A percentile compares a stretch with the other conserved stretches of the same genome.
Evolutionary conservation across 2,797 vertebrate genomes (phyloP).

Genomic region (Muscicapa comitata): DNA sequence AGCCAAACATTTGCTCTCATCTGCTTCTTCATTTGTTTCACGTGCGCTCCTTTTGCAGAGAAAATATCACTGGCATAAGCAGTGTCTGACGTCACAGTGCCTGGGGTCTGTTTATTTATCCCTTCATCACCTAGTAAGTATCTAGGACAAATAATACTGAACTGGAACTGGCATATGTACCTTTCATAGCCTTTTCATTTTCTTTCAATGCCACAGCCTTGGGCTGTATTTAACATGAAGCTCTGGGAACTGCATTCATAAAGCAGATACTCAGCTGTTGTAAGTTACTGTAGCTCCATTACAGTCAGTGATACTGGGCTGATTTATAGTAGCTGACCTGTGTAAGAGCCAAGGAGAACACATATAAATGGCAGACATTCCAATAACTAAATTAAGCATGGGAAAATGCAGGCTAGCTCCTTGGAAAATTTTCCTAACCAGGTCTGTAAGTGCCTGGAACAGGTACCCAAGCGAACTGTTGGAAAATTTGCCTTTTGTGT

Average conservation of each 20-base stretch:
- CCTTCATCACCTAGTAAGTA: constrained; percentile 55
- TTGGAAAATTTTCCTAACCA: constrained; percentile 58
- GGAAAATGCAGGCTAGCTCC: constrained; percentile 50
- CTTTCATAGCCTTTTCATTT: constrained; percentile 57
- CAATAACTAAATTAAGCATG: constrained; percentile 65
- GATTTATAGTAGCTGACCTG: constrained; percentile 62
- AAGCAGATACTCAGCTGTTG: constrained; percentile 59
- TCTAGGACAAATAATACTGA: constrained; percentile 33
- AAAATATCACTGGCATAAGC: constrained; percentile 15
- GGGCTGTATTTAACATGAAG: constrained; percentile 30
- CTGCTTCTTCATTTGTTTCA: constrained; percentile 50
- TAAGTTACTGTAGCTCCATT: constrained; percentile 56
- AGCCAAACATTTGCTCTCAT: constrained; percentile 8
- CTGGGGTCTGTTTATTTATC: constrained; percentile 52
- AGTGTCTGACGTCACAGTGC: background rate
- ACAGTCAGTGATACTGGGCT: constrained; percentile 22
- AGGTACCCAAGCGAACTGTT: constrained; percentile 40
- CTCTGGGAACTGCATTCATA: constrained; percentile 51
- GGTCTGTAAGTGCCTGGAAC: constrained; percentile 44
- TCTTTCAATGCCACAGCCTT: constrained; percentile 40
- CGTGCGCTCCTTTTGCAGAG: background rate
- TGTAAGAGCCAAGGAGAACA: constrained; percentile 53
- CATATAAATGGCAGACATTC: constrained; percentile 61
- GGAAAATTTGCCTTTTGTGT: constrained; percentile 53
- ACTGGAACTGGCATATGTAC: background rate